A percentile compares a stretch with the other conserved stretches of the same genome.
Evolutionary conservation across 2,888 invertebrate species (phyloP).

Genomic region (Drosophila affinis): DNA sequence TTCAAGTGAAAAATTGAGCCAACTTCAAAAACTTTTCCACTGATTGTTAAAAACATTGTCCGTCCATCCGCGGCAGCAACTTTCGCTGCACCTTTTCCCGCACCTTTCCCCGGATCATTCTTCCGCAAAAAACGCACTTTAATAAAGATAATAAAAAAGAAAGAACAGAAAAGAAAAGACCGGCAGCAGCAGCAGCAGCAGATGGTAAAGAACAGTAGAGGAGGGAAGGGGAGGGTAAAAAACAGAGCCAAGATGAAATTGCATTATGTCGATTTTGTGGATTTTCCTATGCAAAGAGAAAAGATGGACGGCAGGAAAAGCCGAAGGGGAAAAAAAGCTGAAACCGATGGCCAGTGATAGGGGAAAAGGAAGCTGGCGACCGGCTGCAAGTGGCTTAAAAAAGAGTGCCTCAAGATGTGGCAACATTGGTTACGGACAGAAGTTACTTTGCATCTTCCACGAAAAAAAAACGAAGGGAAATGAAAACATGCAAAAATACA

Average conservation of each 20-base stretch:
- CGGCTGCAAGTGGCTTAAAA: slow-evolving; percentile 58
- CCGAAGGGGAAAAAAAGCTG: not conserved
- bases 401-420: slow-evolving; percentile 45
- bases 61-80: not conserved
- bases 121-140: slow-evolving; percentile 30
- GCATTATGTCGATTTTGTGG: slow-evolving; percentile 74
- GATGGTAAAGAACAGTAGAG: slow-evolving; percentile 11
- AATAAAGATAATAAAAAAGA: slow-evolving; percentile 35
- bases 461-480: slow-evolving; percentile 12
- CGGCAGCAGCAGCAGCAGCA: slow-evolving; percentile 42
- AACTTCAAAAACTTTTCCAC: slow-evolving; percentile 41
- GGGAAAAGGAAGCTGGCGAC: slow-evolving; percentile 17
- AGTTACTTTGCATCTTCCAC: slow-evolving; percentile 44
- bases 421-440: slow-evolving; percentile 55
- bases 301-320: slow-evolving; percentile 19
- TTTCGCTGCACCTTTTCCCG: not conserved
- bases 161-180: slow-evolving; percentile 18
- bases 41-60: slow-evolving; percentile 17
- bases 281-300: slow-evolving; percentile 55
- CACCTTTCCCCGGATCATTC: not conserved
- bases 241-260: slow-evolving; percentile 65
- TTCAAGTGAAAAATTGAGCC: slow-evolving; percentile 9
- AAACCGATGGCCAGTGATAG: slow-evolving; percentile 4
- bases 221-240: slow-evolving; percentile 18
- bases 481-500: slow-evolving; percentile 15